Evolutionary conservation across 1,140 invertebrate genomes (phyloP).

Genomic region (Arion vulgaris): DNA sequence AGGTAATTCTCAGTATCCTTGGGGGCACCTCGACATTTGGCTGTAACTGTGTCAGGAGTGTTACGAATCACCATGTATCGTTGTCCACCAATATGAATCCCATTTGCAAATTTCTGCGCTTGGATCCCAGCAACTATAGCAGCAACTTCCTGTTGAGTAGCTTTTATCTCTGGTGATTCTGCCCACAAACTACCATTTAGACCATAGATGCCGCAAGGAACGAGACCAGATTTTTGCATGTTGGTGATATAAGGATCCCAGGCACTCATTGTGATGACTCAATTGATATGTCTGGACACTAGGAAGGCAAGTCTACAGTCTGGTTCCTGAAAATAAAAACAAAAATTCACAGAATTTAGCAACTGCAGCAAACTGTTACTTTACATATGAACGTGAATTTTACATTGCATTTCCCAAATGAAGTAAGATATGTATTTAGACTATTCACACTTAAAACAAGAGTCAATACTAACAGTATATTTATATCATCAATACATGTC

Average conservation of each 20-base stretch:
- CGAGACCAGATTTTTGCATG: conserved; percentile 10
- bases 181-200: conserved; percentile 8
- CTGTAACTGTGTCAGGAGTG: conserved; percentile 7
- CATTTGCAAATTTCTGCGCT: background rate
- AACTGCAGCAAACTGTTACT: too few relatives aligned
- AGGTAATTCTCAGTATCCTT: conserved; percentile 17
- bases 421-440: too few relatives aligned
- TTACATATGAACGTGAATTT: too few relatives aligned
- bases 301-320: background rate
- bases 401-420: too few relatives aligned
- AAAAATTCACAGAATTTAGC: too few relatives aligned
- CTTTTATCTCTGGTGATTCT: conserved; percentile 15
- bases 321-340: background rate
- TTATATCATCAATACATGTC: too few relatives aligned
- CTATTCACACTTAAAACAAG: too few relatives aligned
- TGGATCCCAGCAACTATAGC: conserved; percentile 19
- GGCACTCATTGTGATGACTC: background rate
- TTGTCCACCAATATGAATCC: conserved; percentile 1
- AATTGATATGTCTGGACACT: background rate
- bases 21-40: conserved; percentile 21
- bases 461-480: too few relatives aligned
- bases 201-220: conserved; percentile 20
- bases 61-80: conserved; percentile 12
- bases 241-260: conserved; percentile 17
- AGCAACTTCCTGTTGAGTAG: conserved; percentile 27